phyloP scores from a whole-genome alignment of 2,113 vertebrate genomes.

The Serilophus lunatus region DNA sequence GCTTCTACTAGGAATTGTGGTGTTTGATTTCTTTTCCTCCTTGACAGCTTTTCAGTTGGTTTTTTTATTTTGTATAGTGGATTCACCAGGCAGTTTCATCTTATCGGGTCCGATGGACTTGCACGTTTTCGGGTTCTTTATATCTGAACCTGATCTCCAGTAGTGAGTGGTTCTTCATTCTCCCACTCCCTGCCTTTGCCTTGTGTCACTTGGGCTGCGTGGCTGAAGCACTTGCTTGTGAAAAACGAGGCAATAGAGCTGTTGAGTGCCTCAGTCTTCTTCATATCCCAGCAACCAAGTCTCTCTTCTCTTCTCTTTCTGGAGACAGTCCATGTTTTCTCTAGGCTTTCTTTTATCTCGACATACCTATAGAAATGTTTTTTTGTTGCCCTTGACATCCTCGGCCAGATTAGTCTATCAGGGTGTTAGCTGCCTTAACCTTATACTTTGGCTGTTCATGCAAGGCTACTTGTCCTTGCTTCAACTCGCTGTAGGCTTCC shows the following conservation, averaged over 20 bases:
- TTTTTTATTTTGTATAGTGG: not conserved
- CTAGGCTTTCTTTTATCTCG: not conserved
- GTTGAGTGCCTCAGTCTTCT: not conserved
- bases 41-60: not conserved
- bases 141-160: not conserved
- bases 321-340: not conserved
- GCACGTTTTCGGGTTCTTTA: not conserved
- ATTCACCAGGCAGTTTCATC: not conserved
- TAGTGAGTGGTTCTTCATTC: not conserved
- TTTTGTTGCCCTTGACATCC: not conserved
- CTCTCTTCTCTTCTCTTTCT: not conserved
- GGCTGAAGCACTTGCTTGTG: not conserved
- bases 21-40: not conserved
- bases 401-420: not conserved
- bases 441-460: accelerated
- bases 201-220: not conserved
- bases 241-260: not conserved
- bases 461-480: not conserved
- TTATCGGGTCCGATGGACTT: not conserved
- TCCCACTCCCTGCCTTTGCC: not conserved
- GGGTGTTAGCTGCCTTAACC: not conserved
- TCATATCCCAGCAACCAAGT: not conserved
- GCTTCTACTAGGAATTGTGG: not conserved
- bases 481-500: not conserved
- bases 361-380: not conserved